phyloP scores from a whole-genome alignment of 2,797 vertebrate genomes.

The Amazonetta brasiliensis region DNA sequence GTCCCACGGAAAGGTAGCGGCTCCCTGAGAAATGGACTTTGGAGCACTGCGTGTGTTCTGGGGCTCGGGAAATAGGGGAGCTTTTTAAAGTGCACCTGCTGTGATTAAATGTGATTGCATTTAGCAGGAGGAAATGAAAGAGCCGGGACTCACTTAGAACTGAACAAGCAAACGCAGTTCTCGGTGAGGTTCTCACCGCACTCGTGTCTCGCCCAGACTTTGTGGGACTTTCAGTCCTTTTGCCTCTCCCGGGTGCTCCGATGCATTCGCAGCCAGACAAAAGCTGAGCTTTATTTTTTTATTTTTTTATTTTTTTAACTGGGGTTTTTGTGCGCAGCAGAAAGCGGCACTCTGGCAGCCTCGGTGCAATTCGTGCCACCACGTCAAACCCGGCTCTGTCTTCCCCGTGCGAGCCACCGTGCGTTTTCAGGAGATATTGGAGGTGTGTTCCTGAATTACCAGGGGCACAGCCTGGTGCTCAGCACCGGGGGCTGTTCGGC shows the following conservation, averaged over 20 bases:
- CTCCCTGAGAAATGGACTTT: background rate
- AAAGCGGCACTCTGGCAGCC: rapidly evolving
- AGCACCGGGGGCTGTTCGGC: rapidly evolving
- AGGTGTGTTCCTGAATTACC: background rate
- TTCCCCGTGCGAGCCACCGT: background rate
- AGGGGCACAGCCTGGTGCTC: background rate
- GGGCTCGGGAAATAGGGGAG: background rate
- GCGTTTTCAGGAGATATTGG: background rate
- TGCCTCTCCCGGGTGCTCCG: background rate
- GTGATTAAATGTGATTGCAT: background rate
- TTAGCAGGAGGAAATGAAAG: background rate
- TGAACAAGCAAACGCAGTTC: background rate
- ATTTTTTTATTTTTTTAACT: background rate
- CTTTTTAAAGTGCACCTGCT: slow-evolving; percentile 59
- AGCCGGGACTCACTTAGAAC: background rate
- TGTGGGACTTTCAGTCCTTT: background rate
- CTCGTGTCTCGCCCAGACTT: background rate
- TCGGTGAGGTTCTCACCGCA: background rate
- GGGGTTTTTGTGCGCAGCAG: background rate
- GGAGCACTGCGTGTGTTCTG: background rate
- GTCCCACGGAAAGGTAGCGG: background rate
- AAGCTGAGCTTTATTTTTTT: background rate
- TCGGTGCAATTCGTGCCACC: background rate
- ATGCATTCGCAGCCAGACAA: background rate
- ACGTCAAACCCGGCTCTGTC: background rate